Evolutionary conservation across 2,888 invertebrate species (phyloP).

Genomic region (Drosophila kambysellisi): DNA sequence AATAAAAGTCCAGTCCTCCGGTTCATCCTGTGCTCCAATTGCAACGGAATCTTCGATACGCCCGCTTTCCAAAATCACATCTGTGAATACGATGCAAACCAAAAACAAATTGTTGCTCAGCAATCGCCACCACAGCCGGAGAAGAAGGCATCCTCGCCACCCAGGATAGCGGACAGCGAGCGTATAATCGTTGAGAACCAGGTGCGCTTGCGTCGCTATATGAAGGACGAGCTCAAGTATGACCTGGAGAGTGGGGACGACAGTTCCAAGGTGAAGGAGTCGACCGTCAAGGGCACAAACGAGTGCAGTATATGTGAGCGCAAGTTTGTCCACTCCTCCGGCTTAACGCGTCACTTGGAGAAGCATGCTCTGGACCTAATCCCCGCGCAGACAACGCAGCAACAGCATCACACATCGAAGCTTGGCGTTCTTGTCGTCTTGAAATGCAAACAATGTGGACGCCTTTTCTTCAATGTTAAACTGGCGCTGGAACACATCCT

Average conservation of each 20-base stretch:
- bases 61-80: slow-evolving; percentile 72
- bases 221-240: slow-evolving; percentile 84
- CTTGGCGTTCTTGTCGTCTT: slow-evolving; percentile 75
- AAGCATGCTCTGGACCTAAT: slow-evolving; percentile 84
- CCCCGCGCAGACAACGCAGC: slow-evolving; percentile 57
- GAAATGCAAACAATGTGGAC: slow-evolving; percentile 83
- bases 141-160: slow-evolving; percentile 1
- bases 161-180: slow-evolving; percentile 57
- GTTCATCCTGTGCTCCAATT: slow-evolving; percentile 79
- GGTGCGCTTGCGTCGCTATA: slow-evolving; percentile 82
- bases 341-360: slow-evolving; percentile 84
- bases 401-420: slow-evolving; percentile 28
- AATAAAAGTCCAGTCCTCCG: slow-evolving; percentile 20
- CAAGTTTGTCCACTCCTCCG: slow-evolving; percentile 85
- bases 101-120: slow-evolving; percentile 47
- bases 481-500: slow-evolving; percentile 75
- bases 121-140: neutral
- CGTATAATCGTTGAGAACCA: slow-evolving; percentile 83
- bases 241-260: slow-evolving; percentile 69
- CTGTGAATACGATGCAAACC: slow-evolving; percentile 74
- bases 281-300: slow-evolving; percentile 76
- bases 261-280: slow-evolving; percentile 50
- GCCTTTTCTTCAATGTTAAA: slow-evolving; percentile 74
- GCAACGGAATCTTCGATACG: slow-evolving; percentile 73
- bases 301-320: slow-evolving; percentile 84